phyloP scores from a whole-genome alignment of 2,888 invertebrate species.

The Pristionchus entomophagus region DNA sequence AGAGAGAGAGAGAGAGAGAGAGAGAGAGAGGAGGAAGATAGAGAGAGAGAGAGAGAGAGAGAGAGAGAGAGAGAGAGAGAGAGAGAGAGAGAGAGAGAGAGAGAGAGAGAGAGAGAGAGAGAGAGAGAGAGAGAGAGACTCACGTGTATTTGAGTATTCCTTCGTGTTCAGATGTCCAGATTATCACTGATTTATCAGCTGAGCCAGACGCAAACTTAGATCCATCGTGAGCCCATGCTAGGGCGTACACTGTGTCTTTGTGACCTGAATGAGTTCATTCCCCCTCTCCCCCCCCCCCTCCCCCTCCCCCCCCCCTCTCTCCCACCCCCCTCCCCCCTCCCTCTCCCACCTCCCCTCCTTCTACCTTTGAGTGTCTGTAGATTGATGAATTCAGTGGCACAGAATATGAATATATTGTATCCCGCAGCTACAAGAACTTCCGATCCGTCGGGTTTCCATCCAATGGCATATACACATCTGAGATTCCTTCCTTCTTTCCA shows the following conservation, averaged over 20 bases:
- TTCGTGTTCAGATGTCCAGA: constrained; percentile 96
- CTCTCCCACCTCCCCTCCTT: too few relatives aligned
- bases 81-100: too few relatives aligned
- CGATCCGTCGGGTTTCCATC: constrained; percentile 94
- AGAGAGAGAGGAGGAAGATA: too few relatives aligned
- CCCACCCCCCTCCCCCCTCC: too few relatives aligned
- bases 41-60: too few relatives aligned
- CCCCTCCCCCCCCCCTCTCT: too few relatives aligned
- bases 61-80: too few relatives aligned
- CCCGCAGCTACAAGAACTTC: constrained; percentile 95
- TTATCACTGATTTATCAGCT: constrained; percentile 96
- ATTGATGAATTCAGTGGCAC: constrained; percentile 90
- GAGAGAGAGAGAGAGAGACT: too few relatives aligned
- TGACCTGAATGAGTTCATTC: constrained; percentile 80
- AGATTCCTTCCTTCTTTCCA: not conserved
- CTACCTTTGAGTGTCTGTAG: constrained; percentile 89
- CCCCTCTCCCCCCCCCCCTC: too few relatives aligned
- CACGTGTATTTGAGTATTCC: constrained; percentile 95
- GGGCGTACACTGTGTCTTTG: constrained; percentile 92
- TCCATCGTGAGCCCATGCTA: constrained; percentile 93
- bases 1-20: too few relatives aligned
- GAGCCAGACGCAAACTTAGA: constrained; percentile 97
- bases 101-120: too few relatives aligned
- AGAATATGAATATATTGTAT: constrained; percentile 93
- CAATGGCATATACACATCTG: constrained; percentile 90